Percentiles rank a stretch among this genome's conserved stretches.
Conservation (phyloP, 2,797 vertebrate species). For the Tachyglossus aculeatus region DNA sequence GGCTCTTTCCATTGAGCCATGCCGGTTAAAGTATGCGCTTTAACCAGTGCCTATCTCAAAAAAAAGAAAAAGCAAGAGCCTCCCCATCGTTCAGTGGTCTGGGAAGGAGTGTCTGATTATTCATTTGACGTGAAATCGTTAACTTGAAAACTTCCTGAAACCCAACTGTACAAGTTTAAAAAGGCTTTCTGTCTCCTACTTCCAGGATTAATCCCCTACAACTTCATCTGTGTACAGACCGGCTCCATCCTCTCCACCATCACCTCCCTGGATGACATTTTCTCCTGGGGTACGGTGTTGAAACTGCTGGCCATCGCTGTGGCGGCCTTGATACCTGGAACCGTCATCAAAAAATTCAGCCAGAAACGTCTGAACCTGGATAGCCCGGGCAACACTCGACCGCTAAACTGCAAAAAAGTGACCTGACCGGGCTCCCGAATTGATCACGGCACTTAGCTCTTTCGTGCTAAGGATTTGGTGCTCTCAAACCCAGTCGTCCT, state of each 20-base stretch:
- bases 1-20: too few relatives aligned
- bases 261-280: constrained; percentile 89
- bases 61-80: too few relatives aligned
- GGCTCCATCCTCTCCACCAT: constrained; percentile 92
- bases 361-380: constrained; percentile 76
- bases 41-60: too few relatives aligned
- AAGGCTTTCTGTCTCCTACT: constrained; percentile 16
- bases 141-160: too few relatives aligned
- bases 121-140: too few relatives aligned
- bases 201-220: constrained; percentile 93
- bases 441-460: not conserved
- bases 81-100: too few relatives aligned
- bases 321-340: constrained; percentile 86
- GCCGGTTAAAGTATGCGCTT: too few relatives aligned
- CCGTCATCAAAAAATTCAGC: constrained; percentile 86
- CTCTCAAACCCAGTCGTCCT: not conserved
- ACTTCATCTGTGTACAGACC: constrained; percentile 97
- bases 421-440: constrained; percentile 66
- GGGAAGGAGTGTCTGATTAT: too few relatives aligned
- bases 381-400: constrained; percentile 39
- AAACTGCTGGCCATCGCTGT: constrained; percentile 89
- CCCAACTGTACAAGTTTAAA: too few relatives aligned
- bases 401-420: constrained; percentile 75
- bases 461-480: not conserved
- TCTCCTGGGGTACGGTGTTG: constrained; percentile 88